Evolutionary conservation across 2,797 vertebrate species (phyloP), one percentile per base, ranked within the genome.

Genomic region (Hylomyscus alleni): DNA sequence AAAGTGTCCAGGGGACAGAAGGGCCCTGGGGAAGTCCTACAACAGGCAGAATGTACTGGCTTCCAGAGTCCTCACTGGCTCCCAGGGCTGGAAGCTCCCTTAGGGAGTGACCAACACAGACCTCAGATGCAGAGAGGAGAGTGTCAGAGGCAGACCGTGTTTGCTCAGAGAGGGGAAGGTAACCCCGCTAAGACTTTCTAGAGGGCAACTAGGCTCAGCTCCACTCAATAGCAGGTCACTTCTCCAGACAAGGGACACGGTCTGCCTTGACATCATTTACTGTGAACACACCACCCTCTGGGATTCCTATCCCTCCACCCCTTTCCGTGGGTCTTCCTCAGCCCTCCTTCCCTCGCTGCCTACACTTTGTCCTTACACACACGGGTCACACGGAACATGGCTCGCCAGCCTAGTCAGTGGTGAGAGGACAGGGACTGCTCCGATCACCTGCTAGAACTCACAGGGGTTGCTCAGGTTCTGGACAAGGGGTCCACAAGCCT

Each of bases 401-500:
- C 31, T 84, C 76, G 65, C 91, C 34, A 15, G 62, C 40, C 40
- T 26, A 54, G 90, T 87, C 72, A 34, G 89, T n/a, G 60, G 11
- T 1, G 14, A 34, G 20, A 65, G 47, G 29, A 26, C 1, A 52
- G 20, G 13, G 56, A 13, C 24, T 11, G 19, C 9, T 11, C 29
- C n/a, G 10, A 29, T 0, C n/a, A 4, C 1, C 3, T n/a, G 86
- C 52, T 80, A 50, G 92, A 52, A 56, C 81, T 75, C 40, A 29
- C 26, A 7, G 56, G 34, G 2, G 50, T 56, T 2, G 4, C 76
- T 37, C 2, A 0, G 88, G 44, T 60, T 60, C 96, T 29, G 58
- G 62, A 47, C 8, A 0, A 13, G 62, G 19, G 24, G 15, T 13
- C 0, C 0, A 11, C 72, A 47, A 26, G 6, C 72, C 58, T 80